Evolutionary conservation across 2,113 vertebrate genomes (phyloP).

Genomic region (Planiliza haematocheilus): DNA sequence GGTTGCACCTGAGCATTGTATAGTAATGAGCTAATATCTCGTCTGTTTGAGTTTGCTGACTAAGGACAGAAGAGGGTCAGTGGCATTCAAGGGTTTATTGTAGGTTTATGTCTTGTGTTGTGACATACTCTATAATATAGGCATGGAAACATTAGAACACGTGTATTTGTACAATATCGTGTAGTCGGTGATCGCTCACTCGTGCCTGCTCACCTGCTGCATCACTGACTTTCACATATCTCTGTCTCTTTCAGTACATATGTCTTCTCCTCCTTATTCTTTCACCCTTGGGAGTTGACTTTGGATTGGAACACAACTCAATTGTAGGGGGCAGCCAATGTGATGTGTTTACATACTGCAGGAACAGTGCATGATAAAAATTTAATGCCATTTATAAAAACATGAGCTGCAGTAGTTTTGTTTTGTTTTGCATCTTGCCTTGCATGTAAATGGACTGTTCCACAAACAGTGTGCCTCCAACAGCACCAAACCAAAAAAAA

Average conservation of each 20-base stretch:
- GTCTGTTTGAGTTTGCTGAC: constrained; percentile 31
- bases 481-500: background rate
- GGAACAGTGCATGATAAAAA: background rate
- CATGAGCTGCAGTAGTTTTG: background rate
- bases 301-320: background rate
- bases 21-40: constrained; percentile 42
- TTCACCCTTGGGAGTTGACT: background rate
- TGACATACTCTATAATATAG: too few relatives aligned
- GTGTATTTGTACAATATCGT: constrained; percentile 22
- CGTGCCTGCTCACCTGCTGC: constrained; percentile 41
- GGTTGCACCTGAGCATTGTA: background rate
- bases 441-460: background rate
- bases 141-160: background rate
- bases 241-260: background rate
- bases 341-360: background rate
- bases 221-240: constrained; percentile 18
- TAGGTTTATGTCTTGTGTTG: constrained; percentile 6
- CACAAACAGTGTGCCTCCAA: background rate
- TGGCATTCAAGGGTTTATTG: constrained; percentile 18
- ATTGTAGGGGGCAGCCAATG: background rate
- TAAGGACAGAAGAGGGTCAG: constrained; percentile 21
- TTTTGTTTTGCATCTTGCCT: background rate
- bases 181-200: constrained; percentile 33
- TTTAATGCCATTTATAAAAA: background rate
- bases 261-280: background rate